phyloP scores from a whole-genome alignment of 2,888 invertebrate genomes.

The Sepioteuthis lessoniana region DNA sequence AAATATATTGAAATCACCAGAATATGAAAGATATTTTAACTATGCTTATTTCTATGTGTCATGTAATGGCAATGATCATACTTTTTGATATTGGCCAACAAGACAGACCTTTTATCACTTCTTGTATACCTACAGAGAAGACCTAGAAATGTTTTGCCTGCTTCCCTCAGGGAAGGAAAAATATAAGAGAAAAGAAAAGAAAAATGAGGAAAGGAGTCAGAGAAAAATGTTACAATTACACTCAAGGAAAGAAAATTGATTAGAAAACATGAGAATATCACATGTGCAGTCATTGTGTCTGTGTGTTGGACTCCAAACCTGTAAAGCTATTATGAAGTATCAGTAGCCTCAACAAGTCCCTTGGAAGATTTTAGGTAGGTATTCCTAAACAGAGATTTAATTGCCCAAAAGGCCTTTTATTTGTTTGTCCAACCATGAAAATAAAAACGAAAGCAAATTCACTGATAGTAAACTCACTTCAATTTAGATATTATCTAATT shows the following conservation, averaged over 20 bases:
- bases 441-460: not conserved
- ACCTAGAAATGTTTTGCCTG: not conserved
- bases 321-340: not conserved
- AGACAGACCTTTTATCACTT: constrained; percentile 13
- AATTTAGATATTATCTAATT: not conserved
- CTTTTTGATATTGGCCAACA: not conserved
- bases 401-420: not conserved
- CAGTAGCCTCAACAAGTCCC: not conserved
- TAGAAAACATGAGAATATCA: not conserved
- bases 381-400: not conserved
- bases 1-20: not conserved
- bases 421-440: not conserved
- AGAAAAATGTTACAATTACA: not conserved
- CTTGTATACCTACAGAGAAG: not conserved
- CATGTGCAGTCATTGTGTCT: not conserved
- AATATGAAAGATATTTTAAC: not conserved
- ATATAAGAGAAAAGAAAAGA: not conserved
- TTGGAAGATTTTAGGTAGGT: not conserved
- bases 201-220: not conserved
- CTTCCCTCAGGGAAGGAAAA: not conserved
- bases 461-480: not conserved
- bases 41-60: not conserved
- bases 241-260: not conserved
- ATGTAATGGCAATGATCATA: not conserved
- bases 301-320: not conserved